Percentiles rank a stretch among this genome's conserved stretches.
These are phyloP conservation scores for Metellina segmentata DNA, from an alignment of 2,888 invertebrate genomes.

Conservation along the genomic window DNA sequence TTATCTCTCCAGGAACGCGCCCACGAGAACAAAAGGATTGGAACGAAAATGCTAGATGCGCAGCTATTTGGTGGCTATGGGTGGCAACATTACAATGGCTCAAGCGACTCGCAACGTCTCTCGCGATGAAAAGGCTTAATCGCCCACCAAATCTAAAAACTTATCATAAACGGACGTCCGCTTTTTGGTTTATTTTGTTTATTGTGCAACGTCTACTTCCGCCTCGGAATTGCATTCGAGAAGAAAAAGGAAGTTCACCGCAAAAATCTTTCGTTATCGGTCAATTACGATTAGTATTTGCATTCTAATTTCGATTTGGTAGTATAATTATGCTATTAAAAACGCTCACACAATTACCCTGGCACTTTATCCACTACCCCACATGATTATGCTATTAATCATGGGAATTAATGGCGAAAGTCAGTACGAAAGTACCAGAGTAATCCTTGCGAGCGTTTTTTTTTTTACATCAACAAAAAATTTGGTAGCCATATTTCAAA, in stretches of 20 bases:
- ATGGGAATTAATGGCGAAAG: too few species aligned
- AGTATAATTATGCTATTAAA: background rate
- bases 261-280: background rate
- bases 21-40: conserved; percentile 55
- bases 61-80: conserved; percentile 8
- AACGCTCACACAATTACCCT: too few species aligned
- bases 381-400: too few species aligned
- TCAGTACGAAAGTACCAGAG: too few species aligned
- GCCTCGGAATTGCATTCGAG: conserved; percentile 2
- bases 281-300: background rate
- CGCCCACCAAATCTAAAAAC: conserved; percentile 35
- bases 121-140: conserved; percentile 18
- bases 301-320: background rate
- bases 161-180: conserved; percentile 73
- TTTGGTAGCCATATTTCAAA: too few species aligned
- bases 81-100: conserved; percentile 57
- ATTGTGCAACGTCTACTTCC: conserved; percentile 47
- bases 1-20: conserved; percentile 53
- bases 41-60: conserved; percentile 33
- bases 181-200: conserved; percentile 35
- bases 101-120: conserved; percentile 34
- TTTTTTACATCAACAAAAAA: too few species aligned
- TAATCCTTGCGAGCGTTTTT: too few species aligned
- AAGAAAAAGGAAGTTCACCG: conserved; percentile 38
- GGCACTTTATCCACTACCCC: too few species aligned